These are phyloP conservation scores for Beroe forskalii DNA, from an alignment of 37 sponge, comb jelly and placozoan genomes.

Conservation along the genomic window DNA sequence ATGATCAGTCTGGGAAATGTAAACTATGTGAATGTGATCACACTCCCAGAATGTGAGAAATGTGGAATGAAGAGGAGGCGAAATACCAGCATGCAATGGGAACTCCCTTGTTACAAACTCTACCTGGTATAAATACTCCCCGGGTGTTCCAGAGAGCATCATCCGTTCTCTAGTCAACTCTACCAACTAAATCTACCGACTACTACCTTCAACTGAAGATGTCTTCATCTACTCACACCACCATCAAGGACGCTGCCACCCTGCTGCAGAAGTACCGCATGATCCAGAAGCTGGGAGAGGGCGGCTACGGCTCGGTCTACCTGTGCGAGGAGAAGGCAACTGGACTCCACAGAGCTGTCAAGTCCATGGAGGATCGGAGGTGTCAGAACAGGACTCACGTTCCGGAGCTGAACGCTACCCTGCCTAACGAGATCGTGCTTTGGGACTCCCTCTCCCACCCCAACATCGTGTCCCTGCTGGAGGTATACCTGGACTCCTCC, in stretches of 20 bases:
- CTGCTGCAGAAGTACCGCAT: background rate
- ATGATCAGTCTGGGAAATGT: too few species aligned
- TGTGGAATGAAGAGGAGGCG: too few species aligned
- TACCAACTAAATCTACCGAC: too few species aligned
- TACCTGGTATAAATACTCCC: background rate
- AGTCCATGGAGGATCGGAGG: constrained; percentile 9
- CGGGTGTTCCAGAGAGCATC: too few species aligned
- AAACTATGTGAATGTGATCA: too few species aligned
- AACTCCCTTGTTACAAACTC: background rate
- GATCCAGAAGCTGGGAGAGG: background rate
- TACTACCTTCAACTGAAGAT: too few species aligned
- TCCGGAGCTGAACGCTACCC: background rate
- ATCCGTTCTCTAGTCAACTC: too few species aligned
- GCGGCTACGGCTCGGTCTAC: constrained; percentile 21
- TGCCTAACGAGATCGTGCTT: constrained; percentile 39
- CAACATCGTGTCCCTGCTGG: constrained; percentile 7
- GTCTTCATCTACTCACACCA: too few species aligned
- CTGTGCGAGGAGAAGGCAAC: constrained; percentile 16
- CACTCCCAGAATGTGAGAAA: too few species aligned
- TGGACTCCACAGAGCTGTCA: background rate
- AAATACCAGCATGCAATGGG: background rate
- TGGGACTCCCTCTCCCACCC: constrained; percentile 27
- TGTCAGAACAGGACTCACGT: background rate
- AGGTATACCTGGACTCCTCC: background rate
- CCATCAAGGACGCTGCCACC: background rate